Conservation (phyloP, 2,888 invertebrate species). For the Nowickia ferox region DNA sequence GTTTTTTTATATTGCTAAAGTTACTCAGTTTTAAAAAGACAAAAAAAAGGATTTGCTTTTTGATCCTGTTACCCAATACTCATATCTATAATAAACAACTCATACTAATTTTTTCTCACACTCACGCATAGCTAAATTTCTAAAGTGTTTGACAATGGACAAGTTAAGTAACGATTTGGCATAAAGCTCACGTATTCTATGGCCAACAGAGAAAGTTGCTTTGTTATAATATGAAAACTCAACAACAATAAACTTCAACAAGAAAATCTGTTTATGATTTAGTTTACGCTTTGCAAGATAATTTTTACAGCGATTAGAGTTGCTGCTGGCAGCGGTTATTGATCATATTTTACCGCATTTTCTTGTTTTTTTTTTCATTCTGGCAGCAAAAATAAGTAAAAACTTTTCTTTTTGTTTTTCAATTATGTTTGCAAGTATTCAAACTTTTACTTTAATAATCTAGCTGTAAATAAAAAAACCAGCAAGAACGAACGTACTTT, state of each 20-base stretch:
- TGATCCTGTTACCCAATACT: background rate
- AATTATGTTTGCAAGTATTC: conserved; percentile 18
- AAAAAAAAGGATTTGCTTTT: too few species aligned
- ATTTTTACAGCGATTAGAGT: background rate
- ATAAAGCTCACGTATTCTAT: conserved; percentile 36
- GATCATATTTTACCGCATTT: background rate
- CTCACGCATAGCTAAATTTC: too few species aligned
- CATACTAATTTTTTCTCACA: background rate
- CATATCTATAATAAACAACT: background rate
- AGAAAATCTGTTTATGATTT: background rate
- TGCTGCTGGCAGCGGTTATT: background rate
- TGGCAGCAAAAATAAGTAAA: background rate
- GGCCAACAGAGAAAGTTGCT: background rate
- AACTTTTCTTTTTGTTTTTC: background rate
- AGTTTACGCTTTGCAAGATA: background rate
- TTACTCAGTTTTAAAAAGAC: too few species aligned
- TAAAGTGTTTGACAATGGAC: conserved; percentile 13
- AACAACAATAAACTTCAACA: conserved; percentile 3
- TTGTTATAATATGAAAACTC: background rate
- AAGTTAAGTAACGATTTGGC: conserved; percentile 38
- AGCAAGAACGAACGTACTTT: background rate
- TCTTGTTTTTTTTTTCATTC: background rate
- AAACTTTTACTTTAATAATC: background rate
- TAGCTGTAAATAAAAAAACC: background rate
- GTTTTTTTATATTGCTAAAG: too few species aligned